Base-by-base conservation (phyloP, 2,797 vertebrate genomes). In the Rhynchotus rufescens region DNA sequence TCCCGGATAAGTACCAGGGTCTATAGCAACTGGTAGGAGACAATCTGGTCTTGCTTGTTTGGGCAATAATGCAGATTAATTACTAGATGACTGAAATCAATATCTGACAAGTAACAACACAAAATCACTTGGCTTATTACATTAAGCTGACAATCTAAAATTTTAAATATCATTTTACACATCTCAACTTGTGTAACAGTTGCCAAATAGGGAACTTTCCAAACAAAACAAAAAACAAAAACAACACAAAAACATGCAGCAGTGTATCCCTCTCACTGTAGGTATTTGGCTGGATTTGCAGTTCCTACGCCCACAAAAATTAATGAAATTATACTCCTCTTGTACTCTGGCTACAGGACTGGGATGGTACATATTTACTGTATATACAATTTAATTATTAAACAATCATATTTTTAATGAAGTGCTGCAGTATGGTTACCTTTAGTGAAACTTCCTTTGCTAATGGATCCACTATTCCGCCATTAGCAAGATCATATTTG, bases 391-490 rank as follows among this genome's bases (percentile, higher is more conserved):
- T 95, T 88, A 87, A 94, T 90, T 96, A 93, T 94, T 96, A 96
- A 96, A 96, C 95, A 96, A 92, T 71, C 90, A 51, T 38, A 65
- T 73, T 94, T 95, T 94, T 88, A 95, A 90, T 94, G 81, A 95
- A 96, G 80, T 80, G 89, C 42, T 92, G 47, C 28, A 72, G 78
- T 94, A 61, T 86, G 80, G 88, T 80, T 77, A 85, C 47, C 61
- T 93, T 88, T 6, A 76, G 36, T 92, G 88, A 94, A 83, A 84
- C 73, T 83, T 93, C 56, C 73, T 92, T 74, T 81, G 69, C 85
- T 96, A 94, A 96, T 96, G 96, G 92, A 88, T 56, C 56, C 65
- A 54, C 52, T 90, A 47, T 75, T 88, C 81, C 73, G 73, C 91
- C 91, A 96, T 95, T 96, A 96, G 89, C 69, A 88, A 93, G 71